Percentiles rank a stretch among this genome's conserved stretches.
phyloP scores from a whole-genome alignment of 2,113 vertebrate species.

The Melanerpes aurifrons region DNA sequence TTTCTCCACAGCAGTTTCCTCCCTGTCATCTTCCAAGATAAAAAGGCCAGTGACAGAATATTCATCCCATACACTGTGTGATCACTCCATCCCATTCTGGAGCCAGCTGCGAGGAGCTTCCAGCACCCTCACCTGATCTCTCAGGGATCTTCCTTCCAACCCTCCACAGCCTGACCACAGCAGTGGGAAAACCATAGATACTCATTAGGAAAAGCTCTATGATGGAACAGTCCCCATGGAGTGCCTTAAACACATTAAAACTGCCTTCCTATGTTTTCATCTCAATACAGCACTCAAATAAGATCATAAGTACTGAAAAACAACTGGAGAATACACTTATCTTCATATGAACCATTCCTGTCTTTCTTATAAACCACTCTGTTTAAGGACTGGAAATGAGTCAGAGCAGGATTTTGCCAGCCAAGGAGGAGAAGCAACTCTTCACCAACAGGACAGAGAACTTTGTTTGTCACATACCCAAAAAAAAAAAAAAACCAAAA shows the following conservation, averaged over 20 bases:
- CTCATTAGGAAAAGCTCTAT: background rate
- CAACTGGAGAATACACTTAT: background rate
- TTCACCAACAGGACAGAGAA: background rate
- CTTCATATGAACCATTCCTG: background rate
- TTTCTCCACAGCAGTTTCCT: background rate
- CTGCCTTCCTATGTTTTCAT: background rate
- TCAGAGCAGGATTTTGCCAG: background rate
- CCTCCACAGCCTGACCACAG: background rate
- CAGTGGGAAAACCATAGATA: background rate
- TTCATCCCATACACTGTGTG: background rate
- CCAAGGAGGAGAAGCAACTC: background rate
- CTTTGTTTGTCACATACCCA: background rate
- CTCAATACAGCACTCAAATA: background rate
- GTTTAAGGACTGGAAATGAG: background rate
- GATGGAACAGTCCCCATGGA: background rate
- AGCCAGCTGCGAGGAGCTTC: background rate
- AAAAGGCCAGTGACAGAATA: background rate
- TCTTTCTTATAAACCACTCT: background rate
- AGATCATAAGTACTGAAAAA: background rate
- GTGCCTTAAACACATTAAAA: background rate
- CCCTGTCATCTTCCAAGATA: background rate
- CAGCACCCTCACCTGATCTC: background rate
- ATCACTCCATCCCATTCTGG: background rate
- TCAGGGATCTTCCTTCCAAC: background rate
- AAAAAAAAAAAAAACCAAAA: background rate